A percentile compares a stretch with the other conserved stretches of the same genome.
These are phyloP conservation scores for Ctenopoma multispine DNA, from an alignment of 2,797 vertebrate genomes.

Conservation along the genomic window DNA sequence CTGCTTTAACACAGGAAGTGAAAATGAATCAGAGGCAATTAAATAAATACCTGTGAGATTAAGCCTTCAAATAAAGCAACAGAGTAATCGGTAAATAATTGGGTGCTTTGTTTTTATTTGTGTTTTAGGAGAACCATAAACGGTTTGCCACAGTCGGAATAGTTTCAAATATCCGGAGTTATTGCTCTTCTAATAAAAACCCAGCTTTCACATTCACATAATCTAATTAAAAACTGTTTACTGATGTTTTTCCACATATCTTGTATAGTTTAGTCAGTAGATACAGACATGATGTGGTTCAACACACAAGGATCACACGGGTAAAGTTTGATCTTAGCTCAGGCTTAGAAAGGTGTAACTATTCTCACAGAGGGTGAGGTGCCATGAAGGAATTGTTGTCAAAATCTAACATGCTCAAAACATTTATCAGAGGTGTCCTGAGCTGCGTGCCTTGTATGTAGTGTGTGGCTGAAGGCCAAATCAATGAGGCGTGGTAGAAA, in stretches of 20 bases:
- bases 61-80: slow-evolving; percentile 21
- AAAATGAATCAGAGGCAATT: slow-evolving; percentile 22
- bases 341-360: too few relatives aligned
- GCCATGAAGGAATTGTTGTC: too few relatives aligned
- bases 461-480: too few relatives aligned
- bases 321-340: not conserved
- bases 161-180: slow-evolving; percentile 18
- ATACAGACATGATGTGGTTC: too few relatives aligned
- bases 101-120: slow-evolving; percentile 15
- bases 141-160: not conserved
- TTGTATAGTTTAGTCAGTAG: not conserved
- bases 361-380: too few relatives aligned
- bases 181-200: slow-evolving; percentile 18
- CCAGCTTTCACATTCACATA: not conserved
- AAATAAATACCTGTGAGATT: slow-evolving; percentile 17
- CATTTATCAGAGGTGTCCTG: too few relatives aligned
- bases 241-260: not conserved
- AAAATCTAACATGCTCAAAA: too few relatives aligned
- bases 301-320: not conserved
- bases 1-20: slow-evolving; percentile 4
- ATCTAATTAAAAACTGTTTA: not conserved
- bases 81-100: slow-evolving; percentile 10
- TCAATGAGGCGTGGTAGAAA: too few relatives aligned
- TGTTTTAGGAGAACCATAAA: not conserved
- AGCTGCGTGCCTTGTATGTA: too few relatives aligned